These are phyloP conservation scores for Drosophila pallidifrons DNA, from an alignment of 1,140 invertebrate species.

Conservation along the genomic window DNA sequence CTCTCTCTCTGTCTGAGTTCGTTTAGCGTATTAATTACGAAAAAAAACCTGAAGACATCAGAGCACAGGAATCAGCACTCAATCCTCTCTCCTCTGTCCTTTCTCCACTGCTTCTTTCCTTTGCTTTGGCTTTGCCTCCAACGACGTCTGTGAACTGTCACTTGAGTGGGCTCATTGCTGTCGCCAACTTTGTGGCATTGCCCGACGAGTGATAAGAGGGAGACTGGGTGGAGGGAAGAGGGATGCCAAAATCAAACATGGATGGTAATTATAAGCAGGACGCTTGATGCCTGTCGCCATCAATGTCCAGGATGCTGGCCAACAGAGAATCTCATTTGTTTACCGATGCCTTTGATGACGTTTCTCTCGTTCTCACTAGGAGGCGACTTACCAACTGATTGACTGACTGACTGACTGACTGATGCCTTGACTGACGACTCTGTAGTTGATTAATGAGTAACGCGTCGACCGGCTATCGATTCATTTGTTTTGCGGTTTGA, in stretches of 20 bases:
- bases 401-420: slow-evolving; percentile 21
- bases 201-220: no score
- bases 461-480: slow-evolving; percentile 39
- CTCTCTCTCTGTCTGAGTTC: neutral
- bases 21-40: slow-evolving; percentile 52
- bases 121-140: neutral
- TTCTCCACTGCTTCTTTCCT: neutral
- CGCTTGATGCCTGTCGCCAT: slow-evolving; percentile 43
- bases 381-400: slow-evolving; percentile 9
- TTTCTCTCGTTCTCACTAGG: neutral
- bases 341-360: slow-evolving; percentile 40
- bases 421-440: slow-evolving; percentile 5
- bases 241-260: slow-evolving; percentile 39
- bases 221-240: neutral
- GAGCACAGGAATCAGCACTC: slow-evolving; percentile 6
- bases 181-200: slow-evolving; percentile 33
- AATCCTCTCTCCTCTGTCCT: neutral
- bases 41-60: slow-evolving; percentile 28
- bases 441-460: slow-evolving; percentile 53
- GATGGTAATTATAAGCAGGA: slow-evolving; percentile 43
- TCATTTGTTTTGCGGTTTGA: slow-evolving; percentile 46
- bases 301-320: slow-evolving; percentile 32
- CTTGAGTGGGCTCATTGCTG: slow-evolving; percentile 10
- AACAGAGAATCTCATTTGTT: slow-evolving; percentile 41
- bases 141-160: slow-evolving; percentile 11